Evolutionary conservation across 2,888 invertebrate genomes (phyloP).

Genomic region (Autographa pulchrina): DNA sequence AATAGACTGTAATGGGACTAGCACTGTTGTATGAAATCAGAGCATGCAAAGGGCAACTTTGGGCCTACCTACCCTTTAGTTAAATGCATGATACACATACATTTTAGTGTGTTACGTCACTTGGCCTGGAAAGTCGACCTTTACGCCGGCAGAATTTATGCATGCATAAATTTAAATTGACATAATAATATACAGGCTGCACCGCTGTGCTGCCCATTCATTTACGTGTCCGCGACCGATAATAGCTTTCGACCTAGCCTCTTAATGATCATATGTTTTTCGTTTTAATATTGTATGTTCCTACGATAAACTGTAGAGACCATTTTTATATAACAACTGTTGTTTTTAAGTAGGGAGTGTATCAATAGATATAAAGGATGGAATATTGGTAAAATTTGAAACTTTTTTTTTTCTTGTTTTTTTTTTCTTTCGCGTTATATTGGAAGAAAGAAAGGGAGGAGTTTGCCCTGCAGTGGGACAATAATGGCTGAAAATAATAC

Average conservation of each 20-base stretch:
- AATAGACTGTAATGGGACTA: too few species aligned
- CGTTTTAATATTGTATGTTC: background rate
- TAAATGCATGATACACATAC: background rate
- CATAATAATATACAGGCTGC: slow-evolving; percentile 51
- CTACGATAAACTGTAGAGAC: too few species aligned
- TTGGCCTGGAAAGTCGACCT: slow-evolving; percentile 67
- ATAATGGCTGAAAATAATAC: too few species aligned
- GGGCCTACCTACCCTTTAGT: background rate
- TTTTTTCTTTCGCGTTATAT: too few species aligned
- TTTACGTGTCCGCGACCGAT: slow-evolving; percentile 29
- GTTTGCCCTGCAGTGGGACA: too few species aligned
- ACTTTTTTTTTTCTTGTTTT: too few species aligned
- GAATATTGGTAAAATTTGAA: too few species aligned
- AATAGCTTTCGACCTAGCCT: slow-evolving; percentile 23
- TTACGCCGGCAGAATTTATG: slow-evolving; percentile 63
- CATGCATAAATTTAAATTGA: slow-evolving; percentile 63
- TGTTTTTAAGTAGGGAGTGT: too few species aligned
- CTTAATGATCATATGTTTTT: slow-evolving; percentile 35
- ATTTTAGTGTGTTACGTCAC: slow-evolving; percentile 65
- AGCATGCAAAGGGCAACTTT: background rate
- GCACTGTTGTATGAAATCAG: background rate
- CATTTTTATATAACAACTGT: too few species aligned
- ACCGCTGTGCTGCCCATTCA: slow-evolving; percentile 31
- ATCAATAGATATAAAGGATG: too few species aligned
- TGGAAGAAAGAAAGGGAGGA: too few species aligned